Evolutionary conservation across 2,797 vertebrate genomes (phyloP), one percentile per base, ranked within the genome.

Genomic region (Cuniculus paca): DNA sequence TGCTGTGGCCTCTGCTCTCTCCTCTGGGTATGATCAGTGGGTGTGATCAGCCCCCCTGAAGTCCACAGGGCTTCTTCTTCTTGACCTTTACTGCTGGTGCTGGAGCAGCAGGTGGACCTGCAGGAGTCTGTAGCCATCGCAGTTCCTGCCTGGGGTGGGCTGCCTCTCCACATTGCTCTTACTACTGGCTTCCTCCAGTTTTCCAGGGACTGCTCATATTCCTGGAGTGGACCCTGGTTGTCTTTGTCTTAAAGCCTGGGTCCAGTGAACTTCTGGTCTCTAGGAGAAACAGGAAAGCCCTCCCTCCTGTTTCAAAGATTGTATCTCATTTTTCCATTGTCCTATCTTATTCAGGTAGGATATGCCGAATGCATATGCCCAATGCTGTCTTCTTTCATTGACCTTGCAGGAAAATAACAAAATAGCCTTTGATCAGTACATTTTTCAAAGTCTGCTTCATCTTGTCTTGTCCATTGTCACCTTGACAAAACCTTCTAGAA

Each of bases 401-500:
- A 74, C 54, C 34, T 20, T 39, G 19, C 3, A 83, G 6, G 36
- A 34, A 52, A 48, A 58, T 50, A 83, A 74, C 31, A 54, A 50
- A 58, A 86, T n/a, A 26, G 17, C 10, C 48, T 34, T 77, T 48
- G 42, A 4, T 28, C 39, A 22, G 50, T 60, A 14, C 60, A 56
- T 48, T 77, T 93, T n/a, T 56, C 19, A 56, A 58, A 77, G 17
- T 56, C 31, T n/a, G 6, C 1, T 6, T 61, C 94, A 54, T 34
- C 8, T 31, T 75, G 2, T 36, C 39, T 56, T 92, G 60, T 36
- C 48, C 5, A n/a, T 28, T 72, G 56, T 72, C n/a, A 85, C 24
- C 39, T 86, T 54, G 54, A n/a, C 52, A 91, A 88, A 93, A 31
- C 26, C n/a, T 72, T 77, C 31, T 79, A 83, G 56, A 90, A 89